Evolutionary conservation across 2,113 vertebrate genomes (phyloP).

Genomic region (Lophochroa leadbeateri): DNA sequence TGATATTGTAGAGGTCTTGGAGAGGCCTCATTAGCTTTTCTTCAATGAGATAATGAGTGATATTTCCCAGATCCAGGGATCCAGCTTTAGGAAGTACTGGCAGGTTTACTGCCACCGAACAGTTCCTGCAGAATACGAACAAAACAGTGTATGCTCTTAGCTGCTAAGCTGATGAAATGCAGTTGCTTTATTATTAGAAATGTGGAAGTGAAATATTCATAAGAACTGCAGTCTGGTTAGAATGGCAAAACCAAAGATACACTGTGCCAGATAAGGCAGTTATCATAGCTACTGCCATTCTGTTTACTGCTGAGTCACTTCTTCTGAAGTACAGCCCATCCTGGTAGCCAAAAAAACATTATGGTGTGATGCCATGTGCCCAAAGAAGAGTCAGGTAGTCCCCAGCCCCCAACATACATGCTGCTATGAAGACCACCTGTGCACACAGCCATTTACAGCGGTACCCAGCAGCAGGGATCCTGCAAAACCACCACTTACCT

Average conservation of each 20-base stretch:
- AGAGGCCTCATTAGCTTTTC: constrained; percentile 81
- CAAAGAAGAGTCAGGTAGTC: not conserved
- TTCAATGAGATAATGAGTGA: constrained; percentile 79
- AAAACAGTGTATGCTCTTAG: not conserved
- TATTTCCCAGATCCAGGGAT: constrained; percentile 51
- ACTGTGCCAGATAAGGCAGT: not conserved
- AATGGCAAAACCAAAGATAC: not conserved
- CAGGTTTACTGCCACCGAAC: constrained; percentile 65
- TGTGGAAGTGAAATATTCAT: not conserved
- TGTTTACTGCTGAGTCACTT: not conserved
- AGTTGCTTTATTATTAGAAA: not conserved
- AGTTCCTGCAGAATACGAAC: constrained; percentile 69
- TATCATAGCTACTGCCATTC: not conserved
- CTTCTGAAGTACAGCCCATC: not conserved
- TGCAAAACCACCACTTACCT: constrained; percentile 26
- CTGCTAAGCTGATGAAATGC: not conserved
- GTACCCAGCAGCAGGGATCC: not conserved
- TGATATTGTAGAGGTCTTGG: constrained; percentile 59
- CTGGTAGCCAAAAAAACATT: not conserved
- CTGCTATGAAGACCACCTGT: not conserved
- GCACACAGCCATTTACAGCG: not conserved
- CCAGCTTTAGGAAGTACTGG: constrained; percentile 64
- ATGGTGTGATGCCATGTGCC: not conserved
- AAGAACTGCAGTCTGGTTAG: not conserved
- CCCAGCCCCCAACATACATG: not conserved